Base-by-base conservation (phyloP, 2,113 vertebrate species). In the Ictalurus punctatus region DNA sequence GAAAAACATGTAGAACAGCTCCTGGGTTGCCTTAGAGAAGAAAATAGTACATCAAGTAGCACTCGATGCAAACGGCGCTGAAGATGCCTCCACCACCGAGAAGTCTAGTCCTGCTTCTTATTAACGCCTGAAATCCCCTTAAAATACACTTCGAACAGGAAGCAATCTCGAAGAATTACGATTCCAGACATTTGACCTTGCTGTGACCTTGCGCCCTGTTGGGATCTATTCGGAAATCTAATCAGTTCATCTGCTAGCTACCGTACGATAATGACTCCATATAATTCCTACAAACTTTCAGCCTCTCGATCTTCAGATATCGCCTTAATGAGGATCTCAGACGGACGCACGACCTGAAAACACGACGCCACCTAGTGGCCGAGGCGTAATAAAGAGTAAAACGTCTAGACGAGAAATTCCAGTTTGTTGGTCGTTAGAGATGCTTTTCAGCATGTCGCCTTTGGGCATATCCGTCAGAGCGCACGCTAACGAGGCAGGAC, bases 401-500 rank as follows among this genome's bases (percentile, higher is more conserved):
- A 48, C 30, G 27, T 52, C 27, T 52, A 17, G 9, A 79, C 9
- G 3, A 79, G 37, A 13, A 67, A 16, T 48, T 27, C n/a, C 40
- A 54, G 59, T 9, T 27, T 48, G 14, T 59, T 40, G 67, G 23
- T 56, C 63, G 40, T 71, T 71, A 82, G 30, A n/a, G 65, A 69
- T 40, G 30, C 63, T 82, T 71, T 87, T 83, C 59, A 71, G 37
- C 30, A 27, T 19, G 25, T 44, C 6, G 58, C 85, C 74, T 65
- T 65, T 44, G 74, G 73, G 58, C 40, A 63, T 34, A 52, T 86
- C 86, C 4, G 63, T 69, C 78, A 82, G 48, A 12, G 30, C 9
- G 12, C 67, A 30, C 21, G 16, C 30, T 87, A 82, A 87, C 40
- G 67, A 87, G 63, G 63, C 63, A 37, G 78, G 78, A 87, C 44